These are phyloP conservation scores for Danaus chrysippus DNA, from an alignment of 2,888 invertebrate genomes.

Conservation along the genomic window DNA sequence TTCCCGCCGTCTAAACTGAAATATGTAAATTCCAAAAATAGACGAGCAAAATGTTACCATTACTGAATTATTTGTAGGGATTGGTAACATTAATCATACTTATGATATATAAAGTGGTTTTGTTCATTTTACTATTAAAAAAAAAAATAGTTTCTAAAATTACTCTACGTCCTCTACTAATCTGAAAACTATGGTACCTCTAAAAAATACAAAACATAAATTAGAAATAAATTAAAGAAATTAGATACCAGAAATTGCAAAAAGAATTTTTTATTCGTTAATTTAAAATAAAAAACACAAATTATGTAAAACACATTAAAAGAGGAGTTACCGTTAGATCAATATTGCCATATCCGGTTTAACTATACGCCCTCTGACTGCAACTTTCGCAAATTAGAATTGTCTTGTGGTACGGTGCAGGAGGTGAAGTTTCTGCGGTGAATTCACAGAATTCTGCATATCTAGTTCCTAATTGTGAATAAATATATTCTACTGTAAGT, in stretches of 20 bases:
- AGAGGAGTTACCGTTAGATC: constrained; percentile 37
- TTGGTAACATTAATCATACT: too few relatives aligned
- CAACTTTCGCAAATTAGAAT: constrained; percentile 45
- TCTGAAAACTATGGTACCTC: too few relatives aligned
- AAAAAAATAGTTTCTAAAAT: too few relatives aligned
- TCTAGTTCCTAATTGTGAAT: constrained; percentile 56
- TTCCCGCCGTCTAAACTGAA: background rate
- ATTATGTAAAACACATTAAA: constrained; percentile 7
- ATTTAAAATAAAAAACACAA: background rate
- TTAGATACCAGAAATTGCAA: too few relatives aligned
- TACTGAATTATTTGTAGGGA: too few relatives aligned
- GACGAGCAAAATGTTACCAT: too few relatives aligned
- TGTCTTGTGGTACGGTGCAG: constrained; percentile 69
- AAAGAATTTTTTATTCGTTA: background rate
- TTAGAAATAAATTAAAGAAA: too few relatives aligned
- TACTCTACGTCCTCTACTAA: too few relatives aligned
- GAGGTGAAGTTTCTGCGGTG: constrained; percentile 54
- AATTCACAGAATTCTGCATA: constrained; percentile 52
- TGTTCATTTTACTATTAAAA: too few relatives aligned
- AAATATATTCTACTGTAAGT: constrained; percentile 60
- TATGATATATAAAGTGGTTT: too few relatives aligned
- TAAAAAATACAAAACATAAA: too few relatives aligned
- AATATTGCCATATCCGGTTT: constrained; percentile 58
- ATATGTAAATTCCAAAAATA: background rate
- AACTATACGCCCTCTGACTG: constrained; percentile 54